Conservation (phyloP, 2,888 invertebrate species). For the Ophioninae sp. region DNA sequence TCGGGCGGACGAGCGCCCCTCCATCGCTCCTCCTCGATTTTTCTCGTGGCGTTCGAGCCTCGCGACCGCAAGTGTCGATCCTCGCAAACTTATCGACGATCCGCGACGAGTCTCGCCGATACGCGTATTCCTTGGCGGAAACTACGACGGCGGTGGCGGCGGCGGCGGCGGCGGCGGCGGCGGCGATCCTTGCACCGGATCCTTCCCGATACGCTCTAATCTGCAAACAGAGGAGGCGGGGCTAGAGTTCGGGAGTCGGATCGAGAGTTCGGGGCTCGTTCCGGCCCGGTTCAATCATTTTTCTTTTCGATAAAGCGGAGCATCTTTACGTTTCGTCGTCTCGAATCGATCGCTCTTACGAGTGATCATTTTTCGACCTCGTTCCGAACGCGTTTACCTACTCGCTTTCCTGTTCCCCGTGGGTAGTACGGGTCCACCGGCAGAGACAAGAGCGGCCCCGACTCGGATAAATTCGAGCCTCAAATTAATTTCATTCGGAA, state of each 20-base stretch:
- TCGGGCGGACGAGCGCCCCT: slow-evolving; percentile 57
- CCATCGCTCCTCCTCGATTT: slow-evolving; percentile 55
- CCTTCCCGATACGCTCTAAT: slow-evolving; percentile 8
- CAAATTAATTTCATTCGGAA: background rate
- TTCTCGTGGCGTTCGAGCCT: slow-evolving; percentile 32
- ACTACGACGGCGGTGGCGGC: no score
- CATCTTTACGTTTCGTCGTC: no score
- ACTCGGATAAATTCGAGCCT: background rate
- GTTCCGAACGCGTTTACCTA: background rate
- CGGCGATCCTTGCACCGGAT: background rate
- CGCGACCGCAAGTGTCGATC: slow-evolving; percentile 30
- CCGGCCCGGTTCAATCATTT: background rate
- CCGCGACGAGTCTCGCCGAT: slow-evolving; percentile 5
- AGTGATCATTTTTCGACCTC: no score
- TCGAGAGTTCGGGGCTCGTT: background rate
- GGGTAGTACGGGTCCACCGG: no score
- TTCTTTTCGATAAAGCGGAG: no score
- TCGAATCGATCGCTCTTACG: no score
- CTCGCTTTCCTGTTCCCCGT: background rate
- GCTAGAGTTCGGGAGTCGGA: background rate
- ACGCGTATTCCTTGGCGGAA: slow-evolving; percentile 1
- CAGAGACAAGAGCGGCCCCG: background rate
- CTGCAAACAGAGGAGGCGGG: slow-evolving; percentile 38
- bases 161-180: no score
- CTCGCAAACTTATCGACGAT: slow-evolving; percentile 27